Evolutionary conservation across 2,113 vertebrate genomes (phyloP).

Genomic region (Chitala chitala): DNA sequence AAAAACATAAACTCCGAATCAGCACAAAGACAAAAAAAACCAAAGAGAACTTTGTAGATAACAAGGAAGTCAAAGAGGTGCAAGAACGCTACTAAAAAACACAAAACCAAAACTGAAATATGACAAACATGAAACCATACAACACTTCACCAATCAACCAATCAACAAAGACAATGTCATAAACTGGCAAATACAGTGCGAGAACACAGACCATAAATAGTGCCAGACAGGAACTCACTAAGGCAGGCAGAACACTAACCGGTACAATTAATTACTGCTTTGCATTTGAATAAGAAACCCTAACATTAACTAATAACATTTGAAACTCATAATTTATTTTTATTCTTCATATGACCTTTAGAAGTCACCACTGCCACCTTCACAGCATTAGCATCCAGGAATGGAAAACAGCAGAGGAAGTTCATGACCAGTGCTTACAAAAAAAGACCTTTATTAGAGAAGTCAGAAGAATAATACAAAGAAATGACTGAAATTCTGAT

Average conservation of each 20-base stretch:
- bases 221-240: not conserved
- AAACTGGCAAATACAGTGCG: too few species aligned
- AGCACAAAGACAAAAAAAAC: too few species aligned
- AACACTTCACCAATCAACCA: too few species aligned
- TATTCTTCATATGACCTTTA: not conserved
- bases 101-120: too few species aligned
- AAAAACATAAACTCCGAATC: too few species aligned
- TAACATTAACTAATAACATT: not conserved
- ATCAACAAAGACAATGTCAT: too few species aligned
- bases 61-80: too few species aligned
- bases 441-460: slow-evolving; percentile 22
- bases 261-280: not conserved
- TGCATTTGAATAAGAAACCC: not conserved
- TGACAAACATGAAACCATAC: too few species aligned
- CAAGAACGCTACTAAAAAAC: too few species aligned
- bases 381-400: not conserved
- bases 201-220: too few species aligned
- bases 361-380: not conserved
- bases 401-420: not conserved
- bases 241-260: not conserved
- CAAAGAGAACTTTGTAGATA: too few species aligned
- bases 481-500: slow-evolving; percentile 24
- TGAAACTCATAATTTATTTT: slow-evolving; percentile 3
- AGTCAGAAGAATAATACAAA: slow-evolving; percentile 37
- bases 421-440: not conserved